Base-by-base conservation (phyloP, 2,113 vertebrate genomes). In the Bubalus kerabau region DNA sequence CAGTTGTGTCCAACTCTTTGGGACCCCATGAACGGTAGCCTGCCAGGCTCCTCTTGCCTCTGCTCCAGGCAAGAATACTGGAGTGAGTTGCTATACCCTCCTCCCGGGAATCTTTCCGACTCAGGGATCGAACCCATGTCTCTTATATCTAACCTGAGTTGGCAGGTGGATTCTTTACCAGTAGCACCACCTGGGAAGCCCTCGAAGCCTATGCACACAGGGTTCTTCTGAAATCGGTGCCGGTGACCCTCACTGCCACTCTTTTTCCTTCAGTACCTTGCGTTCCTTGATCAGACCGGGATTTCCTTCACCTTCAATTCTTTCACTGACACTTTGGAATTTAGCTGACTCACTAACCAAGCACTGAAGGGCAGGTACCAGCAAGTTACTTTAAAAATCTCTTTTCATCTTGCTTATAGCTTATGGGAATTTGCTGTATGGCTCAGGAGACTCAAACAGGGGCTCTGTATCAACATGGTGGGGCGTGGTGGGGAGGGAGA, bases 191-290 rank as follows among this genome's bases (percentile, higher is more conserved):
- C 23, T 26, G 23, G 36, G 71, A 43, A 26, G 71, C 23, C 71
- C 6, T 26, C 3, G 2, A 43, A 76, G 36, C 71, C 17, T 7
- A 3, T 24, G 10, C 52, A 23, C 1, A 13, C 6, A 0, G 4
- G 9, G 24, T 59, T 80, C 10, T 46, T 76, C 26, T 3, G 6
- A 48, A 43, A 26, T 54, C 36, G 6, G 21, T 3, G 6, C 36
- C 62, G 15, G 7, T 1, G 13, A 14, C n/a, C 4, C 16, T 3
- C 15, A 5, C 17, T 43, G 6, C 15, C 8, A 9, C 67, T 32
- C 14, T 76, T 60, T 32, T 26, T 3, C 28, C 54, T 56, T 71
- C 36, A 23, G n/a, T 21, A 36, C 32, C 3, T 14, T 50, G 32
- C 21, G 0, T 64, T 91, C 19, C 52, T 23, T 32, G 52, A 40